Percentiles rank a stretch among this genome's conserved stretches.
phyloP scores from a whole-genome alignment of 1,140 invertebrate species.

The Drosophila simulans region DNA sequence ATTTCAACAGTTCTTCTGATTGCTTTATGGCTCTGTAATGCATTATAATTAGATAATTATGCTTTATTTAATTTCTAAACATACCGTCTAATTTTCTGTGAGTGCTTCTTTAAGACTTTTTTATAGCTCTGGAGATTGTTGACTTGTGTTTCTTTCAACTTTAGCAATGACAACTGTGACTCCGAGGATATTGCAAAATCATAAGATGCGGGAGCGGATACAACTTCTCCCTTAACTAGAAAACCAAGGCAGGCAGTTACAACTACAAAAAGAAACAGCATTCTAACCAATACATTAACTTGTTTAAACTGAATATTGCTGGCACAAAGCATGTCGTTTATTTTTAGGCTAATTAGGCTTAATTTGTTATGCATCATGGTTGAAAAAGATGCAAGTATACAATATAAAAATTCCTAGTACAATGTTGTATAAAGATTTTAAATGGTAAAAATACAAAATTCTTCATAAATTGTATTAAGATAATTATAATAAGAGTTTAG shows the following conservation, averaged over 20 bases:
- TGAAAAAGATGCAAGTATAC: no score
- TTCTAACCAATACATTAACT: background rate
- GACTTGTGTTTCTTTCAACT: conserved; percentile 3
- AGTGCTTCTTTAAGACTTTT: background rate
- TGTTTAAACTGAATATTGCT: background rate
- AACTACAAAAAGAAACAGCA: background rate
- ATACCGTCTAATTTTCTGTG: background rate
- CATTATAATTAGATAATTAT: background rate
- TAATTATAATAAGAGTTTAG: no score
- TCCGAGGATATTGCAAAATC: conserved; percentile 25
- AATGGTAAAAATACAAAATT: no score
- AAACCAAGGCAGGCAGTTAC: background rate
- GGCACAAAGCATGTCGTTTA: background rate
- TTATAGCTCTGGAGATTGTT: conserved; percentile 28
- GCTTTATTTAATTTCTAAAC: background rate
- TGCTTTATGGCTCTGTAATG: conserved; percentile 3
- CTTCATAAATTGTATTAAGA: no score
- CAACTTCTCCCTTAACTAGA: background rate
- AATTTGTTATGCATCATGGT: conserved; percentile 1
- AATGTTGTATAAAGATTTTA: no score
- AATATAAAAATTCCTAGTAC: no score
- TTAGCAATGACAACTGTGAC: conserved; percentile 4
- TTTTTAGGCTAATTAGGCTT: background rate
- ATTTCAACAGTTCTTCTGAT: conserved; percentile 2
- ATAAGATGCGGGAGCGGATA: background rate